phyloP scores from a whole-genome alignment of 2,797 vertebrate species.

The Sebastes elongatus region DNA sequence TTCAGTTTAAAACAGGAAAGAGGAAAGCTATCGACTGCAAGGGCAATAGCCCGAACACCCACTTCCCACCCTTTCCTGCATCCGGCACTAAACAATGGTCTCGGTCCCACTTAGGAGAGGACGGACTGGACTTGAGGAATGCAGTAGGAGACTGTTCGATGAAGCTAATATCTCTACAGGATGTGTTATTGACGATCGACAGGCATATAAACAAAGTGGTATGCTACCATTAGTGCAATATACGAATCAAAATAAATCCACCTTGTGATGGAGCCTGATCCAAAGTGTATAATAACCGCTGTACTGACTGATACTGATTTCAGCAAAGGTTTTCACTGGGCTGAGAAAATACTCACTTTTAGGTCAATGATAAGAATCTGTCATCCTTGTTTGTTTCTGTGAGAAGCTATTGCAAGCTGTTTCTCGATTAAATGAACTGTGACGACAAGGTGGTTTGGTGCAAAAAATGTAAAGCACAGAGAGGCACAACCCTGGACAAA shows the following conservation, averaged over 20 bases:
- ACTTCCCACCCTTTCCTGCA: conserved; percentile 86
- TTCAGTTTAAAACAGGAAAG: conserved; percentile 79
- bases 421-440: neutral
- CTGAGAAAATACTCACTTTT: neutral
- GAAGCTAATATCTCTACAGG: neutral
- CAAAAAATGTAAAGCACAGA: neutral
- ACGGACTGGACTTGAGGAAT: conserved; percentile 40
- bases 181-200: neutral
- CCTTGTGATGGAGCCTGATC: neutral
- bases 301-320: neutral
- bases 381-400: neutral
- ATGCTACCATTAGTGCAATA: neutral
- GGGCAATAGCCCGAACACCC: conserved; percentile 61
- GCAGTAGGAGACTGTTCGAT: neutral
- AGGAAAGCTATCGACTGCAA: conserved; percentile 67
- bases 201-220: neutral
- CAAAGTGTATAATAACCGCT: neutral
- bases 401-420: too few relatives aligned
- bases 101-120: conserved; percentile 36
- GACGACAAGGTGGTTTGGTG: neutral
- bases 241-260: neutral
- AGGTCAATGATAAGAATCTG: conserved; percentile 1
- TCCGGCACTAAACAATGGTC: conserved; percentile 82
- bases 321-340: neutral
- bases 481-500: neutral